Conservation (phyloP, 1,140 invertebrate genomes). For the Drosophila persimilis region DNA sequence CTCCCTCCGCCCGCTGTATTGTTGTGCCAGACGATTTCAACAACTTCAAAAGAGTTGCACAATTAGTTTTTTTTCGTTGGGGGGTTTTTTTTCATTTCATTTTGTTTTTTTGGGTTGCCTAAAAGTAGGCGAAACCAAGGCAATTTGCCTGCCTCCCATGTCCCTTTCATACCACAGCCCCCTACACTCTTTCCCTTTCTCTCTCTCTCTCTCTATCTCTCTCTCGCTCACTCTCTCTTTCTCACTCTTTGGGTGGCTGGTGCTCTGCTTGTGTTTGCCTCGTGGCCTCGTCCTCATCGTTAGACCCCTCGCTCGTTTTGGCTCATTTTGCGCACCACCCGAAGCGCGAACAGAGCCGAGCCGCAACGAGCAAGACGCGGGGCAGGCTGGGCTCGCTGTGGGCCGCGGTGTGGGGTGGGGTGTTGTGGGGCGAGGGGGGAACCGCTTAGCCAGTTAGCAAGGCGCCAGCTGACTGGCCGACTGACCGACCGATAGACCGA, state of each 20-base stretch:
- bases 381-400: neutral
- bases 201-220: neutral
- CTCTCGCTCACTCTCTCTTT: neutral
- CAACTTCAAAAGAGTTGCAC: constrained; percentile 47
- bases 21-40: constrained; percentile 28
- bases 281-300: constrained; percentile 40
- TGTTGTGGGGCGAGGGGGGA: neutral
- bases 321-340: constrained; percentile 71
- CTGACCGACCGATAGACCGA: constrained; percentile 31
- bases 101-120: constrained; percentile 8
- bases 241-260: neutral
- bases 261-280: constrained; percentile 12
- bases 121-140: constrained; percentile 47
- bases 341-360: constrained; percentile 60
- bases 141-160: constrained; percentile 45
- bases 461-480: constrained; percentile 56
- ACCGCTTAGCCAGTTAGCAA: constrained; percentile 69
- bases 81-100: neutral
- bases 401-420: neutral
- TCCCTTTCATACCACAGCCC: constrained; percentile 25
- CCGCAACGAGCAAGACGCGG: constrained; percentile 19
- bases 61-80: constrained; percentile 24
- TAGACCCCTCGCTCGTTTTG: constrained; percentile 37
- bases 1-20: neutral
- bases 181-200: constrained; percentile 2